Evolutionary conservation across 2,797 vertebrate genomes (phyloP).

Genomic region (Enteromius afrohamiltoni): DNA sequence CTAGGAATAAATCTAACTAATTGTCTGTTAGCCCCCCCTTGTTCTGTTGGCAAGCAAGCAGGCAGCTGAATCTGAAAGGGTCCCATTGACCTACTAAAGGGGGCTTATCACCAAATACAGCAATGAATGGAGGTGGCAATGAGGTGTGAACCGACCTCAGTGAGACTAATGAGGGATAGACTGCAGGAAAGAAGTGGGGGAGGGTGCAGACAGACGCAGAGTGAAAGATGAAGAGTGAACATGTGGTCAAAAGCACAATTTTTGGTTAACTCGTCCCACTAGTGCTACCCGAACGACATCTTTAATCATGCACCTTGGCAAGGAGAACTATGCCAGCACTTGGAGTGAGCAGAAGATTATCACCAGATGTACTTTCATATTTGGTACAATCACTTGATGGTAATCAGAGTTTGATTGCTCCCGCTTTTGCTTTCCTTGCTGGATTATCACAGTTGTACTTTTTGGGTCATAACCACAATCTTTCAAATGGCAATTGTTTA

Average conservation of each 20-base stretch:
- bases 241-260: constrained; percentile 11
- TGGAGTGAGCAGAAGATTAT: background rate
- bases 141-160: constrained; percentile 65
- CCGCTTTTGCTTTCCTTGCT: background rate
- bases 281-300: background rate
- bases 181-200: constrained; percentile 39
- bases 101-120: constrained; percentile 66
- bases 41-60: constrained; percentile 55
- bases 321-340: background rate
- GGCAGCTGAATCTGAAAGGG: constrained; percentile 59
- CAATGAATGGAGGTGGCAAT: constrained; percentile 65
- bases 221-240: constrained; percentile 16
- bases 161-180: constrained; percentile 64
- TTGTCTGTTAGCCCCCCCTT: constrained; percentile 56
- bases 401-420: background rate
- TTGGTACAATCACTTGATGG: background rate
- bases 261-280: background rate
- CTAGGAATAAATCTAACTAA: constrained; percentile 62
- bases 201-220: background rate
- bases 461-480: background rate
- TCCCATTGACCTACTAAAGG: constrained; percentile 66
- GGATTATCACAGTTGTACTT: background rate
- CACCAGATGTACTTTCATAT: background rate
- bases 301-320: background rate
- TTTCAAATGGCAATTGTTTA: background rate